A percentile compares a stretch with the other conserved stretches of the same genome.
These are phyloP conservation scores for Heliconius melpomene DNA, from an alignment of 1,140 invertebrate species.

Conservation along the genomic window DNA sequence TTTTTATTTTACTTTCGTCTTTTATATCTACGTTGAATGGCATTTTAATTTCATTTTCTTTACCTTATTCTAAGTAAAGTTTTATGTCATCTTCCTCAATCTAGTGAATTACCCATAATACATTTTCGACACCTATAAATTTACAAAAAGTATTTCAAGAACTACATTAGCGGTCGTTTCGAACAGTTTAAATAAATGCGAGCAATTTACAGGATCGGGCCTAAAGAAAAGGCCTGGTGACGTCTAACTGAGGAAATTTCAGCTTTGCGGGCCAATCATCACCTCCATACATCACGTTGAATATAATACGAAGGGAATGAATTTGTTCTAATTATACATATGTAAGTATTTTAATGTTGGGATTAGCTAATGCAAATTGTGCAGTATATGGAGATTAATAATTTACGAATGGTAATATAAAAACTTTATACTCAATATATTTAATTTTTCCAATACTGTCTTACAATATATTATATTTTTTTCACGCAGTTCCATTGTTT, in stretches of 20 bases:
- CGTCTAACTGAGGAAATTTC: conserved; percentile 11
- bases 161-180: conserved; percentile 8
- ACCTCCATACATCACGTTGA: background rate
- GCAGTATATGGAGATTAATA: too few relatives aligned
- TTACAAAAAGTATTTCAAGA: background rate
- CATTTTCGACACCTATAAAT: background rate
- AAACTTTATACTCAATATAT: too few relatives aligned
- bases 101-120: background rate
- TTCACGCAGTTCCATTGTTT: too few relatives aligned
- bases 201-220: background rate
- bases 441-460: too few relatives aligned
- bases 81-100: background rate
- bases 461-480: too few relatives aligned
- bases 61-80: too few relatives aligned
- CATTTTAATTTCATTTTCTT: too few relatives aligned
- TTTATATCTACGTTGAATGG: too few relatives aligned
- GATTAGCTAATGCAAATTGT: background rate
- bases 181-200: background rate
- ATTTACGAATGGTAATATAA: too few relatives aligned
- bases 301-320: background rate
- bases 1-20: too few relatives aligned
- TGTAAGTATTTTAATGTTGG: background rate
- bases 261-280: background rate
- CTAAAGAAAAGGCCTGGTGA: conserved; percentile 6
- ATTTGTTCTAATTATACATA: background rate